These are phyloP conservation scores for Silurus glanis DNA, from an alignment of 2,113 vertebrate species.

Conservation along the genomic window DNA sequence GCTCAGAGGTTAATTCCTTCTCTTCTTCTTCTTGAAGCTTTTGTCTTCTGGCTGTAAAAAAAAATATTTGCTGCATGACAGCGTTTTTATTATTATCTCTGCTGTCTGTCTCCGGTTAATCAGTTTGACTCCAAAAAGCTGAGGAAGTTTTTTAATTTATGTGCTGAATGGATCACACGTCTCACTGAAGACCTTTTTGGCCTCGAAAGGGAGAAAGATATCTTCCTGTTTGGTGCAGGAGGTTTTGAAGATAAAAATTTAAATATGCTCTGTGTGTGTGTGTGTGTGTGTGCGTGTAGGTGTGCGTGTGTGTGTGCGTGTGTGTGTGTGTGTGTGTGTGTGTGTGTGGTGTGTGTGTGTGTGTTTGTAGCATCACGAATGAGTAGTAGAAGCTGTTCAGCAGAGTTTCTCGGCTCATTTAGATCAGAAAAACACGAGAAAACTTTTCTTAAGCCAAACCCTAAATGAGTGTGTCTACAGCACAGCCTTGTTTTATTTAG, in stretches of 20 bases:
- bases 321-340: too few relatives aligned
- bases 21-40: conserved; percentile 30
- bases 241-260: neutral
- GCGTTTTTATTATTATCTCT: conserved; percentile 9
- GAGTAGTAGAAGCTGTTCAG: neutral
- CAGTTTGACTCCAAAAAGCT: neutral
- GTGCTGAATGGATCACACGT: neutral
- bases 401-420: neutral
- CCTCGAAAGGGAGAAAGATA: too few relatives aligned
- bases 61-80: conserved; percentile 25
- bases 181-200: neutral
- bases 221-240: neutral
- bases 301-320: too few relatives aligned
- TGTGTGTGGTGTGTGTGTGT: too few relatives aligned
- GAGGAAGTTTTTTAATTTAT: conserved; percentile 25
- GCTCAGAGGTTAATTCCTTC: conserved; percentile 48
- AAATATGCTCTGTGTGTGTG: neutral
- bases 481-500: neutral
- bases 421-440: neutral
- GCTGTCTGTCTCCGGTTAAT: neutral
- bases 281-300: too few relatives aligned
- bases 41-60: conserved; percentile 24
- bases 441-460: too few relatives aligned
- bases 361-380: neutral
- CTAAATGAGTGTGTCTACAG: neutral